These are phyloP conservation scores for Amyelois transitella DNA, from an alignment of 1,140 invertebrate genomes.

Conservation along the genomic window DNA sequence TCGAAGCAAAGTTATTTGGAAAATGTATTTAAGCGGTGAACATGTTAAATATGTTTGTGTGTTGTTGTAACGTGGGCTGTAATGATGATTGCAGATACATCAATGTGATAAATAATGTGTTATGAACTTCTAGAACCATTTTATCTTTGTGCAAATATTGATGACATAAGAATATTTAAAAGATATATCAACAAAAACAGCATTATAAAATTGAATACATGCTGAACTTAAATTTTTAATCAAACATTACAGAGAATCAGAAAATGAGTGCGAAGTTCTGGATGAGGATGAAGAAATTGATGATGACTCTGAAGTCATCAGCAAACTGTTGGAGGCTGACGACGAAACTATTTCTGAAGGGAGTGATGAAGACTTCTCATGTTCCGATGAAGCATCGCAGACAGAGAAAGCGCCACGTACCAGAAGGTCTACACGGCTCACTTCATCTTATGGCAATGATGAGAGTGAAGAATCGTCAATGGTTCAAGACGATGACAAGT, in stretches of 20 bases:
- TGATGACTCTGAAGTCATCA: slow-evolving; percentile 56
- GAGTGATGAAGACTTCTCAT: slow-evolving; percentile 44
- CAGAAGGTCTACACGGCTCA: slow-evolving; percentile 32
- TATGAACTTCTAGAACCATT: too few species aligned
- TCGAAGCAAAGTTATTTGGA: too few species aligned
- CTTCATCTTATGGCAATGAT: slow-evolving; percentile 26
- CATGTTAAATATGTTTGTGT: too few species aligned
- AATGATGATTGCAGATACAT: too few species aligned
- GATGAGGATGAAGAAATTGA: slow-evolving; percentile 44
- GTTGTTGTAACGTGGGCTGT: too few species aligned
- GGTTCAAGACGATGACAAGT: slow-evolving; percentile 26
- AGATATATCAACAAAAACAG: too few species aligned
- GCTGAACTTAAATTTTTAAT: too few species aligned
- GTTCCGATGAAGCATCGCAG: slow-evolving; percentile 20
- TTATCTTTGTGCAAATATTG: too few species aligned
- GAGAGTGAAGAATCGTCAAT: slow-evolving; percentile 37
- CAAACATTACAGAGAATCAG: slow-evolving; percentile 15
- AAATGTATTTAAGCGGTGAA: too few species aligned
- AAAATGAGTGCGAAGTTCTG: slow-evolving; percentile 19
- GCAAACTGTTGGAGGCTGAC: slow-evolving; percentile 49
- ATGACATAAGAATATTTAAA: too few species aligned
- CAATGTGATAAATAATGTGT: too few species aligned
- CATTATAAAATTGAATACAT: too few species aligned
- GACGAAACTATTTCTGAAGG: slow-evolving; percentile 24
- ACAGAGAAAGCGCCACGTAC: slow-evolving; percentile 16